These are phyloP conservation scores for Hoplostethus mediterraneus DNA, from an alignment of 2,797 vertebrate genomes.

Conservation along the genomic window DNA sequence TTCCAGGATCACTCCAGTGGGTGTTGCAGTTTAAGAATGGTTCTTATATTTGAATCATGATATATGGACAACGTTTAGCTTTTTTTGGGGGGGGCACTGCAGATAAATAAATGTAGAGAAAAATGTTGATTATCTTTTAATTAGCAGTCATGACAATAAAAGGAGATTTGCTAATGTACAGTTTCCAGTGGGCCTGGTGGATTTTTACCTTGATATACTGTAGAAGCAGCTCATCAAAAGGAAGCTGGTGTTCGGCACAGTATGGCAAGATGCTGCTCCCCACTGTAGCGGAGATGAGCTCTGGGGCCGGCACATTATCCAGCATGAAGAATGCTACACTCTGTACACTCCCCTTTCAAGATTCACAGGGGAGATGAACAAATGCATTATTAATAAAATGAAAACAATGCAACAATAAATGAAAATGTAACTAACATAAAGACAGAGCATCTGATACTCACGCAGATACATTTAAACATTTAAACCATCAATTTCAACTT, in stretches of 20 bases:
- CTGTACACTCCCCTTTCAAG: constrained; percentile 86
- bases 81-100: too few species aligned
- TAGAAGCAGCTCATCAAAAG: constrained; percentile 91
- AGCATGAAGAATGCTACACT: constrained; percentile 95
- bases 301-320: constrained; percentile 93
- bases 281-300: constrained; percentile 89
- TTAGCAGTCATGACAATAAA: too few species aligned
- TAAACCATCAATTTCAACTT: background rate
- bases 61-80: too few species aligned
- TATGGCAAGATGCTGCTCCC: constrained; percentile 90
- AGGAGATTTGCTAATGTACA: background rate
- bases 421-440: background rate
- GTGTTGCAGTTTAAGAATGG: too few species aligned
- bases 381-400: background rate
- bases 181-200: too few species aligned
- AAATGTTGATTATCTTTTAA: too few species aligned
- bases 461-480: background rate
- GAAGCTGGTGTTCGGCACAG: constrained; percentile 86
- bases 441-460: background rate
- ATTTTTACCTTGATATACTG: constrained; percentile 93
- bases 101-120: too few species aligned
- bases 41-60: too few species aligned
- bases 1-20: too few species aligned
- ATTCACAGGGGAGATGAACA: constrained; percentile 10
- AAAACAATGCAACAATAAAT: background rate